phyloP scores from a whole-genome alignment of 2,888 invertebrate species.

The Phorcus lineatus region DNA sequence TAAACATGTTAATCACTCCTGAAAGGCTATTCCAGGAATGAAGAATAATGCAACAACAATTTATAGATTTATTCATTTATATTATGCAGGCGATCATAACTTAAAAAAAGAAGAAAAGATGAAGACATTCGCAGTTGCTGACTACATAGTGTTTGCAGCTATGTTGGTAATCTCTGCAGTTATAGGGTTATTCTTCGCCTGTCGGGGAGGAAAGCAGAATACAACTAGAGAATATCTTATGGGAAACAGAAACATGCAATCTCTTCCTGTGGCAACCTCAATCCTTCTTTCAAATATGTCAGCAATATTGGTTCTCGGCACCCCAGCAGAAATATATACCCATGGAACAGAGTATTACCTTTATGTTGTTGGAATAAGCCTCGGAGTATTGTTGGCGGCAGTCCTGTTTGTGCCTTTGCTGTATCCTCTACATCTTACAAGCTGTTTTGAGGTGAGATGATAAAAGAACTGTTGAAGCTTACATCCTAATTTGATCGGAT shows the following conservation, averaged over 20 bases:
- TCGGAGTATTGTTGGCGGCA: conserved; percentile 36
- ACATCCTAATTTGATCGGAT: not conserved
- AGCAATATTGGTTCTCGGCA: conserved; percentile 66
- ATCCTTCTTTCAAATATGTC: conserved; percentile 68
- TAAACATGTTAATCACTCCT: too few relatives aligned
- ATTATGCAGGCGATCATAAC: too few relatives aligned
- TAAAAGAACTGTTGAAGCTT: not conserved
- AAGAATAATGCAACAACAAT: too few relatives aligned
- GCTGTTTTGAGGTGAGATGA: conserved; percentile 48
- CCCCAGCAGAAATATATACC: conserved; percentile 65
- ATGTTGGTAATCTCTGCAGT: conserved; percentile 55
- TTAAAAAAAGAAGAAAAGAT: too few relatives aligned
- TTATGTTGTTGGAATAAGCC: conserved; percentile 37
- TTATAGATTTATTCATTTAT: too few relatives aligned
- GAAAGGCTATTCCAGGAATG: too few relatives aligned
- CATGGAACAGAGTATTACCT: conserved; percentile 58
- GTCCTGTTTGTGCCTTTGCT: conserved; percentile 53
- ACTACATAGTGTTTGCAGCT: conserved; percentile 54
- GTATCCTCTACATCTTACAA: conserved; percentile 51
- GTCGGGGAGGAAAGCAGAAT: conserved; percentile 50
- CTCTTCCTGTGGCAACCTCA: conserved; percentile 58
- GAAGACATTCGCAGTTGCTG: conserved; percentile 37
- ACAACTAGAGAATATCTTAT: conserved; percentile 61
- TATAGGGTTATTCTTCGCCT: conserved; percentile 59
- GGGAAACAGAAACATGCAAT: conserved; percentile 60